These are phyloP conservation scores for Potorous gilbertii DNA, from an alignment of 2,797 vertebrate genomes.

Conservation along the genomic window DNA sequence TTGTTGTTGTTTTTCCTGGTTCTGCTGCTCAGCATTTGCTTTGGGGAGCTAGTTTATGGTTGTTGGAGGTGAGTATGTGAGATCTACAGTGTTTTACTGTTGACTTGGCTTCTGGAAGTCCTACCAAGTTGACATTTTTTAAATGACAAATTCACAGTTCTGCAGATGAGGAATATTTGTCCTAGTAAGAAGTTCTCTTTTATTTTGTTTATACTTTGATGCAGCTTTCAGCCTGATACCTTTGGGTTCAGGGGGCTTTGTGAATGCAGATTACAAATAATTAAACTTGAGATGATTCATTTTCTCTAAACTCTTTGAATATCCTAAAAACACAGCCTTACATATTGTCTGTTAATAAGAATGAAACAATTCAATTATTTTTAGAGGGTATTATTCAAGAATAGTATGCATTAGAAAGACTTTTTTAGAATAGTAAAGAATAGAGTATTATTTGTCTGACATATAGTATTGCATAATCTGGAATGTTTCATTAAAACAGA, in stretches of 20 bases:
- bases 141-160: conserved; percentile 46
- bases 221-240: conserved; percentile 35
- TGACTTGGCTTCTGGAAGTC: not conserved
- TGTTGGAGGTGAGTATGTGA: not conserved
- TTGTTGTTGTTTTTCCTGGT: no score
- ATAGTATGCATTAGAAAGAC: not conserved
- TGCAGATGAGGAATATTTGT: conserved; percentile 6
- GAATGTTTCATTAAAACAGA: conserved; percentile 21
- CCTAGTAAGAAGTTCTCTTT: conserved; percentile 36
- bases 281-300: conserved; percentile 6
- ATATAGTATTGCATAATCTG: conserved; percentile 32
- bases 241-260: conserved; percentile 23
- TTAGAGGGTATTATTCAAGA: not conserved
- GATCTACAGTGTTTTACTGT: not conserved
- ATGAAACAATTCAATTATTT: not conserved
- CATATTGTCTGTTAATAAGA: not conserved
- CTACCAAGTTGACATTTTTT: conserved; percentile 62
- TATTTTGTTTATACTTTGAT: not conserved
- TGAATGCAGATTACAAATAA: conserved; percentile 23
- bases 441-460: conserved; percentile 16
- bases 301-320: conserved; percentile 46
- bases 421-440: conserved; percentile 16
- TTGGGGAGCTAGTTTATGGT: not conserved
- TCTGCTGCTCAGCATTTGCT: no score
- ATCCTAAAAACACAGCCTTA: not conserved